Evolutionary conservation across 2,888 invertebrate genomes (phyloP), one percentile per base, ranked within the genome.

Genomic region (Mechanitis mazaeus): DNA sequence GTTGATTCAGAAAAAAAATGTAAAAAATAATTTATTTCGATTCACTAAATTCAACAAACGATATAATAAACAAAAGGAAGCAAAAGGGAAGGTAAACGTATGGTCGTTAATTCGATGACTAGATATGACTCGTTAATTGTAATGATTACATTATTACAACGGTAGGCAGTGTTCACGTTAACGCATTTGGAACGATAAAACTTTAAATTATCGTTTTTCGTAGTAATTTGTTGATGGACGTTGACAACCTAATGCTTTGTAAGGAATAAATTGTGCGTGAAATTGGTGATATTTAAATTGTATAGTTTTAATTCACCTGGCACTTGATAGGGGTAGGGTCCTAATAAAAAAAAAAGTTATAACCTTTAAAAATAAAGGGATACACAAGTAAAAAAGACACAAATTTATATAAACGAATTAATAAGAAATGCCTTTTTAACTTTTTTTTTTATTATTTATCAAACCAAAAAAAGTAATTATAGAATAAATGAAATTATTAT

Each of bases 101-200:
- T 76, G 72, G 73, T 70, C 68, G 63, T 69, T 68, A 72, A 71
- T 69, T 65, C 60, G 64, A 64, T 70, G 70, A 74, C 72, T 68
- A 72, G 75, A 77, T 77, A 77, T 73, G 69, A 57, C 63, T 63
- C 69, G 71, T 74, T 76, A 78, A 77, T 78, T 77, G 73, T 72
- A 63, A 59, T 70, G 70, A 75, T 76, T 76, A 75, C 69, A 67
- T 68, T 69, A 69, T 70, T 71, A 73, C 63, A 72, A 68, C 69
- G 69, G 68, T 71, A 71, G 61, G 53, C 70, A 68, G 70, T 64
- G 68, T 73, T 72, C 75, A 75, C 75, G 76, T 75, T 61, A 75
- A 68, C 69, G 72, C 70, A 72, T 76, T 78, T 75, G 75, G 73
- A 75, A 70, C 73, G 71, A 75, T 77, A 76, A 72, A 74, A 69